Conservation (phyloP, 1,140 invertebrate species). For the Cylas formicarius region DNA sequence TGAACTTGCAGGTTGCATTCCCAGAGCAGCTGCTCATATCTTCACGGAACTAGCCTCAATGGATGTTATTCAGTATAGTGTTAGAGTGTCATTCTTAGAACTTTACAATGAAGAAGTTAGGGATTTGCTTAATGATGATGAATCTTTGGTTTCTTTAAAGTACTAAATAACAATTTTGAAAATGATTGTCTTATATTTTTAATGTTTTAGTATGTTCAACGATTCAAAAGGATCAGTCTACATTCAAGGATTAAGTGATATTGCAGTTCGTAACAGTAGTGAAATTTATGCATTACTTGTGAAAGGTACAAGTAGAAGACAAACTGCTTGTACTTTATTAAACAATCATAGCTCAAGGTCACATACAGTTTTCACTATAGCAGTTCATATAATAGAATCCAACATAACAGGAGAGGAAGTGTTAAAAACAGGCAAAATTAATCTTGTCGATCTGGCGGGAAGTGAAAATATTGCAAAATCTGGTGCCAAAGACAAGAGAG, state of each 20-base stretch:
- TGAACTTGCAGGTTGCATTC: conserved; percentile 72
- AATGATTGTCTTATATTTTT: conserved; percentile 7
- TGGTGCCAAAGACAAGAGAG: conserved; percentile 83
- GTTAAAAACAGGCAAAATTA: conserved; percentile 92
- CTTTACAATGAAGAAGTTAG: conserved; percentile 96
- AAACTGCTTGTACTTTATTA: conserved; percentile 90
- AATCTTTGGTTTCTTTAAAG: conserved; percentile 47
- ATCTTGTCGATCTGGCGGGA: conserved; percentile 93
- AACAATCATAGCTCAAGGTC: conserved; percentile 92
- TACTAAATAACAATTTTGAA: conserved; percentile 11
- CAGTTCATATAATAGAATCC: conserved; percentile 88
- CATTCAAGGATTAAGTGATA: conserved; percentile 88
- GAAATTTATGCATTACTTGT: conserved; percentile 86
- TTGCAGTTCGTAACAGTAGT: conserved; percentile 80
- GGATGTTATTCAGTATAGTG: conserved; percentile 75
- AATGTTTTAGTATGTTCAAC: conserved; percentile 68
- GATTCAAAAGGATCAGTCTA: conserved; percentile 86
- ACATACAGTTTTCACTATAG: conserved; percentile 94
- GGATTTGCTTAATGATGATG: conserved; percentile 74
- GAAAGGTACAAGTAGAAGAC: conserved; percentile 79
- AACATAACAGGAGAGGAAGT: conserved; percentile 84
- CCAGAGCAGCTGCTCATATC: conserved; percentile 71
- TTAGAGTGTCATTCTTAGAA: conserved; percentile 91
- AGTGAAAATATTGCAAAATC: conserved; percentile 94
- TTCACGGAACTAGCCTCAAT: conserved; percentile 70